Evolutionary conservation across 2,888 invertebrate genomes (phyloP).

Genomic region (Amblyjoppa proteus): DNA sequence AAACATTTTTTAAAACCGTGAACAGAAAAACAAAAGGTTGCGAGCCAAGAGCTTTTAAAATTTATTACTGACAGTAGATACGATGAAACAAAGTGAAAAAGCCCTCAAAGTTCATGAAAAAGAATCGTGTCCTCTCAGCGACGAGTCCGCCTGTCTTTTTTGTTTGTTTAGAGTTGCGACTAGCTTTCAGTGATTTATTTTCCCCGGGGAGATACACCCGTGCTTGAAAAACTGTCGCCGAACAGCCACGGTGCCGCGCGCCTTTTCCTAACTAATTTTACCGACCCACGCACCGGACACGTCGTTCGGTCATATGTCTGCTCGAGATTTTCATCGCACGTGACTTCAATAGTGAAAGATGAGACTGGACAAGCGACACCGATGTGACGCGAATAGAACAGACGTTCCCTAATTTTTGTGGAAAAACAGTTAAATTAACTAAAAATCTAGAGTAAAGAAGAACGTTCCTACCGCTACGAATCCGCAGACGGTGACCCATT

Average conservation of each 20-base stretch:
- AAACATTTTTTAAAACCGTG: too few species aligned
- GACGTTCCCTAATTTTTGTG: slow-evolving; percentile 4
- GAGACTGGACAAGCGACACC: not conserved
- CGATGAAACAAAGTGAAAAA: not conserved
- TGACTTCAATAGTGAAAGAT: not conserved
- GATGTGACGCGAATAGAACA: not conserved
- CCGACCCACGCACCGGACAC: not conserved
- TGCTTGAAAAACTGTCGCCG: not conserved
- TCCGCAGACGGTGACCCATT: too few species aligned
- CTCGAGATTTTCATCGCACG: slow-evolving; percentile 17
- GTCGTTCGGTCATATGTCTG: not conserved
- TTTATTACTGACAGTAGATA: not conserved
- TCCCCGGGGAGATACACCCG: not conserved
- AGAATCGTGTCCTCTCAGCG: not conserved
- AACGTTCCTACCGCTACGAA: too few species aligned
- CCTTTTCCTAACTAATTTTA: not conserved
- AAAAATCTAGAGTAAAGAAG: not conserved
- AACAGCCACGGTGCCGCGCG: not conserved
- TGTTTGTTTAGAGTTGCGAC: not conserved
- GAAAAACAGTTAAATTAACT: not conserved
- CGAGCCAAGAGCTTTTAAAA: not conserved
- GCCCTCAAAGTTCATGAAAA: not conserved
- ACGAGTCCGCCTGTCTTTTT: not conserved
- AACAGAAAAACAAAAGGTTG: too few species aligned
- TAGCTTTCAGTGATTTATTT: not conserved